These are phyloP conservation scores for Keiferia lycopersicella DNA, from an alignment of 2,888 invertebrate genomes.

Conservation along the genomic window DNA sequence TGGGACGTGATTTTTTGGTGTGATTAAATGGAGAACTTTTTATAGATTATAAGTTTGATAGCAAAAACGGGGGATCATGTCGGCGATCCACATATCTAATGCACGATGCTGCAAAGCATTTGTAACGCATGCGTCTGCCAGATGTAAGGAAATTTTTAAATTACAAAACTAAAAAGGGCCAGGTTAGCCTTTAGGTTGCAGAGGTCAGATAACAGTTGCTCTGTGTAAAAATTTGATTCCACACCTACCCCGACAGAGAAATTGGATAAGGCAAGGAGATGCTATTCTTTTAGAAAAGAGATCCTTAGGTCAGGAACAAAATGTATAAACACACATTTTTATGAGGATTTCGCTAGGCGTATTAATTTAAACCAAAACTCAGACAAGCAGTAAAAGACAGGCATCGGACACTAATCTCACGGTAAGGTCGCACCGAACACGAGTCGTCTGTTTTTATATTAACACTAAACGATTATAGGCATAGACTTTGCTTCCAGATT, in stretches of 20 bases:
- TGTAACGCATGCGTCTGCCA: no score
- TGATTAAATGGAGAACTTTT: not conserved
- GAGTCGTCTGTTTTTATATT: constrained; percentile 39
- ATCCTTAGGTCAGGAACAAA: not conserved
- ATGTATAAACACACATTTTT: not conserved
- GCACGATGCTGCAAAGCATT: no score
- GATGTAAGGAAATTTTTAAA: no score
- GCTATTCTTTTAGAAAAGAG: no score
- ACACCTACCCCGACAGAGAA: no score
- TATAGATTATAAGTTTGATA: not conserved
- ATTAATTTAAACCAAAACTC: constrained; percentile 12
- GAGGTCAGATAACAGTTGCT: no score
- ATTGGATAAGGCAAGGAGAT: no score
- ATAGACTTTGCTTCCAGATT: not conserved
- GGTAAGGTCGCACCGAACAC: constrained; percentile 21
- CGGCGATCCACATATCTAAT: no score
- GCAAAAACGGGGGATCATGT: no score
- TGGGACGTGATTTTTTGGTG: constrained; percentile 17
- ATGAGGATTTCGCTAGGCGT: not conserved
- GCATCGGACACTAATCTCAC: constrained; percentile 22
- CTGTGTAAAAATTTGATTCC: no score
- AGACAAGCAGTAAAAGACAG: constrained; percentile 20
- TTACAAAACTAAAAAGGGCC: no score
- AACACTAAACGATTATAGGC: constrained; percentile 4
- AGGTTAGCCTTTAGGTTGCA: no score